These are phyloP conservation scores for Archilochus colubris DNA, from an alignment of 2,113 vertebrate species.

Conservation along the genomic window DNA sequence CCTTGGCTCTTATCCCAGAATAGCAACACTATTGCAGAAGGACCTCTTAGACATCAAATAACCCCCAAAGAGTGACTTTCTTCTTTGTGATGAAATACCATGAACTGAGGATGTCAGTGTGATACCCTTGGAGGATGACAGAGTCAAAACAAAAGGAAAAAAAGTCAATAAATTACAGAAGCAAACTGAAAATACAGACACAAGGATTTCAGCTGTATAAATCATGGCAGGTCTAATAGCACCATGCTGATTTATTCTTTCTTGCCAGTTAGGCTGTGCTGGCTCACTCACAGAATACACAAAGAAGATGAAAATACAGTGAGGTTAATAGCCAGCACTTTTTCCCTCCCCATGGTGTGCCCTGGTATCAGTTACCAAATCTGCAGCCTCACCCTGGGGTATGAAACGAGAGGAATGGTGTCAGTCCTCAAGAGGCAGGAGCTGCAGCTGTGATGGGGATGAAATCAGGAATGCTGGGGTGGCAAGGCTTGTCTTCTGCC, in stretches of 20 bases:
- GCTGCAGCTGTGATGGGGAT: not conserved
- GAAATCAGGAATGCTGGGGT: not conserved
- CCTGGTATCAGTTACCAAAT: not conserved
- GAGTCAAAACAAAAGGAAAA: constrained; percentile 45
- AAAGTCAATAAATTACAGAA: constrained; percentile 58
- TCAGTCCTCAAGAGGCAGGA: not conserved
- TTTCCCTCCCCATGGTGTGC: not conserved
- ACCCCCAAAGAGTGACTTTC: not conserved
- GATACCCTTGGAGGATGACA: constrained; percentile 32
- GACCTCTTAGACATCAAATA: not conserved
- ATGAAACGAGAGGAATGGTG: not conserved
- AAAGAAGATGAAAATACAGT: constrained; percentile 3
- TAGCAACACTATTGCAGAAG: not conserved
- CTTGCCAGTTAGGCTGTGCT: not conserved
- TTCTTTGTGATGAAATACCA: constrained; percentile 6
- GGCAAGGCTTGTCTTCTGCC: not conserved
- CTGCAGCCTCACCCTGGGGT: not conserved
- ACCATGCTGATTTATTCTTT: constrained; percentile 39
- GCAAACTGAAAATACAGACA: constrained; percentile 21
- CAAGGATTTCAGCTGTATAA: constrained; percentile 42
- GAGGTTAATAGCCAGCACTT: not conserved
- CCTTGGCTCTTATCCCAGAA: constrained; percentile 1
- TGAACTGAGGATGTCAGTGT: constrained; percentile 4
- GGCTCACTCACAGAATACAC: not conserved
- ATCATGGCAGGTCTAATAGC: not conserved